These are phyloP conservation scores for Macroramphosus scolopax DNA, from an alignment of 2,797 vertebrate genomes.

Conservation along the genomic window DNA sequence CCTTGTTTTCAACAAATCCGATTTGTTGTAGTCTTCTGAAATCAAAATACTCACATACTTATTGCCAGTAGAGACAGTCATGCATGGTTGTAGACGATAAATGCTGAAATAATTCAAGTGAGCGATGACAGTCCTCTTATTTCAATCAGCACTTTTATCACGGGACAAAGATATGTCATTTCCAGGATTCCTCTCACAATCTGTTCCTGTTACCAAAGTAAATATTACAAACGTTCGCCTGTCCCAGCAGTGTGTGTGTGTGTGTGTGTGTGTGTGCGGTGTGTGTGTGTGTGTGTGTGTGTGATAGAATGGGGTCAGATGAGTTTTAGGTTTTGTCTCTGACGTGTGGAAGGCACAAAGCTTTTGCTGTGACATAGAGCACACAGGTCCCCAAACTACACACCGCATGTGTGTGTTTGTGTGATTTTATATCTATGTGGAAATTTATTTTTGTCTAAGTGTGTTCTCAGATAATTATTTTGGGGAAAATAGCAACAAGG, in stretches of 20 bases:
- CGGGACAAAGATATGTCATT: slow-evolving; percentile 1
- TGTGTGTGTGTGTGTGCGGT: slow-evolving; percentile 5
- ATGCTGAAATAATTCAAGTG: no score
- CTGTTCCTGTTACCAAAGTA: slow-evolving; percentile 25
- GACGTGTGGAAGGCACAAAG: slow-evolving; percentile 39
- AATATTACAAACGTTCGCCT: slow-evolving; percentile 26
- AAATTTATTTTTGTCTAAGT: no score
- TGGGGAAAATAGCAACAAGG: no score
- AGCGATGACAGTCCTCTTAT: neutral
- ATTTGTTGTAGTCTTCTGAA: no score
- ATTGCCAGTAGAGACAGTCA: slow-evolving; percentile 4
- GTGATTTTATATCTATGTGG: no score
- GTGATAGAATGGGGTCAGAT: slow-evolving; percentile 68
- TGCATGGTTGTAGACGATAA: no score
- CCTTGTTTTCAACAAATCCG: no score
- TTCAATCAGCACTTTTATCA: neutral
- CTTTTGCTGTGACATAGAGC: slow-evolving; percentile 26
- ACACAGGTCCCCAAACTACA: no score
- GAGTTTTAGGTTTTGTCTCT: slow-evolving; percentile 52
- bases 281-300: slow-evolving; percentile 16
- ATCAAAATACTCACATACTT: neutral
- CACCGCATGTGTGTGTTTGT: no score
- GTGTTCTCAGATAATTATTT: no score
- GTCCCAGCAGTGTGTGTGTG: slow-evolving; percentile 21
- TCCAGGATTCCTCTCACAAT: neutral